Evolutionary conservation across 2,888 invertebrate genomes (phyloP).

Genomic region (Synergus itoensis): DNA sequence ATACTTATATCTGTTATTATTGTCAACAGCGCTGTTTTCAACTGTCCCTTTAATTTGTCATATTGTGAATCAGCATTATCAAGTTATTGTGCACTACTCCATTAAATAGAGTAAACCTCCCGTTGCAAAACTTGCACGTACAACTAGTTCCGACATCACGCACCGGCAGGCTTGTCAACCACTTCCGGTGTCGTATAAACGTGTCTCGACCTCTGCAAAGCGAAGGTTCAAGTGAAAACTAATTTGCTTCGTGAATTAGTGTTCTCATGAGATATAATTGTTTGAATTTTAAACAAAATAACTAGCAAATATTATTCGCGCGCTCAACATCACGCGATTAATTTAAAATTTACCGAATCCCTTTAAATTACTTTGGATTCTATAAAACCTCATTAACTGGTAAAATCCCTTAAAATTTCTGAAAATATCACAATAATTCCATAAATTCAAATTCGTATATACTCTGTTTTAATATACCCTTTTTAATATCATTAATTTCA

Average conservation of each 20-base stretch:
- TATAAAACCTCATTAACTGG: too few relatives aligned
- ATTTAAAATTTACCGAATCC: too few relatives aligned
- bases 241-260: constrained; percentile 29
- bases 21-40: not conserved
- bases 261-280: not conserved
- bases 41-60: not conserved
- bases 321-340: too few relatives aligned
- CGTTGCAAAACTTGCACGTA: constrained; percentile 6
- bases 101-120: constrained; percentile 11
- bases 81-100: constrained; percentile 12
- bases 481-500: too few relatives aligned
- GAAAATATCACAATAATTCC: too few relatives aligned
- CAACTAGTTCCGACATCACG: constrained; percentile 18
- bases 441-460: too few relatives aligned
- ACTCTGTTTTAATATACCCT: too few relatives aligned
- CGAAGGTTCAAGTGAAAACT: constrained; percentile 8
- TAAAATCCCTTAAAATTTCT: too few relatives aligned
- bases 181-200: constrained; percentile 35
- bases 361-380: too few relatives aligned
- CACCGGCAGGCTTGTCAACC: constrained; percentile 12
- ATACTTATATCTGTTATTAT: too few relatives aligned
- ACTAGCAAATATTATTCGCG: too few relatives aligned
- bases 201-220: constrained; percentile 13
- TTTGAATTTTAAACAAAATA: not conserved
- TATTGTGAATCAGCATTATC: not conserved